phyloP scores from a whole-genome alignment of 30 jellyfish, hydroid and myxozoan genomes.

The Pseudorhiza aurosa region DNA sequence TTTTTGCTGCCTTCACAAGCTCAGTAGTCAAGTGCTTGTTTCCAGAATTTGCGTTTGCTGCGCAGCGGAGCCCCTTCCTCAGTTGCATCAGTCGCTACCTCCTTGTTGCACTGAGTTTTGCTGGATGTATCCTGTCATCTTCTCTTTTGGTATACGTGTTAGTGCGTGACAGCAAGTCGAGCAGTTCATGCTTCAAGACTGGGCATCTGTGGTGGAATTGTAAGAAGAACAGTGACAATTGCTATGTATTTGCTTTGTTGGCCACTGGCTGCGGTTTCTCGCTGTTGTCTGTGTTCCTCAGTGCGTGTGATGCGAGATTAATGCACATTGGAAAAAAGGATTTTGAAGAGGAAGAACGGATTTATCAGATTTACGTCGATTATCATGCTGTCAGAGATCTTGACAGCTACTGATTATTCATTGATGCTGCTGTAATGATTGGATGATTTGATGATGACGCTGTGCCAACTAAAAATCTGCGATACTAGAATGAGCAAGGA shows the following conservation, averaged over 20 bases:
- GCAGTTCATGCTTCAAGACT: conserved; percentile 5
- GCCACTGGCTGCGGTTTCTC: conserved; percentile 31
- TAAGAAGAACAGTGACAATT: neutral
- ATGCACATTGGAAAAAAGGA: conserved; percentile 12
- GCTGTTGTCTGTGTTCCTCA: conserved; percentile 5
- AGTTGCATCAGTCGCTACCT: conserved; percentile 35
- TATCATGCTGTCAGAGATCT: conserved; percentile 41
- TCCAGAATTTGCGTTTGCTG: conserved; percentile 48
- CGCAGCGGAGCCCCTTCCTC: conserved; percentile 35
- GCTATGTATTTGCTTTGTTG: conserved; percentile 34
- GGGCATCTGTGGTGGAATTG: conserved; percentile 44
- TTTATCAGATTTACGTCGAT: conserved; percentile 49
- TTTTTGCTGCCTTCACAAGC: conserved; percentile 20
- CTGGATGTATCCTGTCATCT: conserved; percentile 14
- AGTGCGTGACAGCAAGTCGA: conserved; percentile 23
- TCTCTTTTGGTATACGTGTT: conserved; percentile 13
- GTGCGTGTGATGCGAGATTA: conserved; percentile 64
- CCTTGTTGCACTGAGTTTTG: conserved; percentile 17
- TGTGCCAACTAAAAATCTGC: too few relatives aligned
- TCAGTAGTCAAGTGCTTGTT: conserved; percentile 29
- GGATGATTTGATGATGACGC: too few relatives aligned
- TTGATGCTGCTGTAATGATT: too few relatives aligned
- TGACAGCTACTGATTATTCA: conserved; percentile 13
- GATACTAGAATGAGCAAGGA: too few relatives aligned
- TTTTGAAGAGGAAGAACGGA: conserved; percentile 46